These are phyloP conservation scores for Paracyprichromis sp. DNA, from an alignment of 2,113 vertebrate genomes.

Conservation along the genomic window DNA sequence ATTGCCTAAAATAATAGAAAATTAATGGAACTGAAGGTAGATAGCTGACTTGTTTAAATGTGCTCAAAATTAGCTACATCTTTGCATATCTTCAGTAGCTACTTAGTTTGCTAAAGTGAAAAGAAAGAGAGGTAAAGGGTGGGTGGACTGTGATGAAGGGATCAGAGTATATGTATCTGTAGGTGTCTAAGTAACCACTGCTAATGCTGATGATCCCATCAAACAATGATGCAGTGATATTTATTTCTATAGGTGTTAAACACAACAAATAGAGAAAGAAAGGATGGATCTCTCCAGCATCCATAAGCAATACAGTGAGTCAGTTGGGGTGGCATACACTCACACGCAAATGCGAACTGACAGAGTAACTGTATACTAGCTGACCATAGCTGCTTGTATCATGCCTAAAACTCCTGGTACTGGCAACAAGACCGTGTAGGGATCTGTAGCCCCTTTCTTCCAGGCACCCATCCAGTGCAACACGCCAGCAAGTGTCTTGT, in stretches of 20 bases:
- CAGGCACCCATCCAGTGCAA: constrained; percentile 36
- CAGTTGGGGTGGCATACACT: background rate
- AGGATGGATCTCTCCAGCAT: background rate
- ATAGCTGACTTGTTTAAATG: background rate
- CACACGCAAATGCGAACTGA: background rate
- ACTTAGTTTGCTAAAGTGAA: background rate
- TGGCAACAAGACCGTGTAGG: constrained; percentile 14
- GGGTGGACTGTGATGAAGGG: background rate
- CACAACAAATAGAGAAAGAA: background rate
- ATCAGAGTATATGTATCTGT: background rate
- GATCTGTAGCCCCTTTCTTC: constrained; percentile 22
- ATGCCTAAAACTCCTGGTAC: constrained; percentile 37
- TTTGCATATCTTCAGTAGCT: background rate
- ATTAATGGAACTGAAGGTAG: background rate
- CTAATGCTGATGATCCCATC: background rate
- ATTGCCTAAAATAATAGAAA: background rate
- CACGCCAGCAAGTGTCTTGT: constrained; percentile 31
- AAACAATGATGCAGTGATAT: background rate
- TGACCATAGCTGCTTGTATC: constrained; percentile 38
- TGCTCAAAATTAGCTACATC: background rate
- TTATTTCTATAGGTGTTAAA: background rate
- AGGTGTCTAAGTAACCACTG: background rate
- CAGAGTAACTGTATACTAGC: constrained; percentile 27
- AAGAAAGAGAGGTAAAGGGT: background rate
- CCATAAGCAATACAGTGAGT: background rate